Evolutionary conservation across 2,113 vertebrate species (phyloP), one percentile per base, ranked within the genome.

Genomic region (Thermophis baileyi): DNA sequence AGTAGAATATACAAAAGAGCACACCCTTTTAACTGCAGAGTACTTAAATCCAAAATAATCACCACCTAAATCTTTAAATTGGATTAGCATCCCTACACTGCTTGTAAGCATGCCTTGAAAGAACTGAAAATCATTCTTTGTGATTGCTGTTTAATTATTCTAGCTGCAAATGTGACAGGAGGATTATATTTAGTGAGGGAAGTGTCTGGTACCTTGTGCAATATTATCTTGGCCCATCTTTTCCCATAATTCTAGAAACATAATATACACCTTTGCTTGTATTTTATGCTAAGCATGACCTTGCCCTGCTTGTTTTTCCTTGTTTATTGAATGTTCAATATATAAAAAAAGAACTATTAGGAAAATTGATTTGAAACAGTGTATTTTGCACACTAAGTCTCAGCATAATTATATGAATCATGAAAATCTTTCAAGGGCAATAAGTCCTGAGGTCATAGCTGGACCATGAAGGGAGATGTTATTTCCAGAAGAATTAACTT

Each of bases 11-110:
- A 60, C 27, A 93, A 57, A 86, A n/a, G 30, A 40, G 57, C 22
- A 90, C 53, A 14, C 44, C 46, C 92, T 60, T 89, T 89, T 18
- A 25, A 89, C 11, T 57, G 46, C 14, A 4, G 27, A 86, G 44
- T 93, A 86, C 69, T 27, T 50, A 90, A 93, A 93, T 90, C 69
- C 40, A 40, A 54, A 93, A 93, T 93, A 86, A 93, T 90, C 60
- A 87, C 24, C 46, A 63, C n/a, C 22, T 20, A 89, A 85, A 86
- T 86, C 53, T 47, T n/a, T 90, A 86, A 60, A 55, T 81, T 63
- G 88, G 74, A 90, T 93, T 93, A 93, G 44, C 47, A 57, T 57
- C 51, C 69, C 53, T 46, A 49, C 30, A 50, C 46, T 47, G 54
- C 30, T 89, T 22, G n/a, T 57, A 85, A 86, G 53, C 20, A 40